Evolutionary conservation across 2,888 invertebrate species (phyloP).

Genomic region (Argyra leucocephala): DNA sequence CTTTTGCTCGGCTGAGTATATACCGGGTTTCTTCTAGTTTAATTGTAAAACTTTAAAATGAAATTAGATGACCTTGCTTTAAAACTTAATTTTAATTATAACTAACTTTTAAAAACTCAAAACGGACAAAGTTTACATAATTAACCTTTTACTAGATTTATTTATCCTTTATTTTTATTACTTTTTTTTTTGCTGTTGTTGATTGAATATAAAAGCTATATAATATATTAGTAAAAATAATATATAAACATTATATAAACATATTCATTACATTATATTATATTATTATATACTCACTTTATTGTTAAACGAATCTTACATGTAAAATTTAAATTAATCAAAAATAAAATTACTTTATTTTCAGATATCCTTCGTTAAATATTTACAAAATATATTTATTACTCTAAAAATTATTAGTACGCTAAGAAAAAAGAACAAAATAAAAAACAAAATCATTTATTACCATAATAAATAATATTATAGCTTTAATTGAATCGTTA

Average conservation of each 20-base stretch:
- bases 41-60: neutral
- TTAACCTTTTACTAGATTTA: neutral
- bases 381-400: too few relatives aligned
- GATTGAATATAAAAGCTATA: too few relatives aligned
- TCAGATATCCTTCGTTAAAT: neutral
- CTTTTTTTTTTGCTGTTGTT: too few relatives aligned
- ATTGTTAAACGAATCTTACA: neutral
- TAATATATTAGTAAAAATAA: too few relatives aligned
- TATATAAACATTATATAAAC: too few relatives aligned
- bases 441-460: neutral
- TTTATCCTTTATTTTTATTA: neutral
- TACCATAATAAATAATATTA: conserved; percentile 6
- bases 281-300: too few relatives aligned
- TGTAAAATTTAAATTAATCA: neutral
- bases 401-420: neutral
- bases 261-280: too few relatives aligned
- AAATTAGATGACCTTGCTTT: neutral
- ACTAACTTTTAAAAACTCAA: neutral
- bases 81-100: neutral
- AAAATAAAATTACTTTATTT: too few relatives aligned
- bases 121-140: neutral
- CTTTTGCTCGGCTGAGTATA: too few relatives aligned
- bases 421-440: neutral
- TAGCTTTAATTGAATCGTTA: neutral
- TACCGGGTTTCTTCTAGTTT: too few relatives aligned